A percentile compares a stretch with the other conserved stretches of the same genome.
These are phyloP conservation scores for Clarias pachynema DNA, from an alignment of 2,797 vertebrate species.

Conservation along the genomic window DNA sequence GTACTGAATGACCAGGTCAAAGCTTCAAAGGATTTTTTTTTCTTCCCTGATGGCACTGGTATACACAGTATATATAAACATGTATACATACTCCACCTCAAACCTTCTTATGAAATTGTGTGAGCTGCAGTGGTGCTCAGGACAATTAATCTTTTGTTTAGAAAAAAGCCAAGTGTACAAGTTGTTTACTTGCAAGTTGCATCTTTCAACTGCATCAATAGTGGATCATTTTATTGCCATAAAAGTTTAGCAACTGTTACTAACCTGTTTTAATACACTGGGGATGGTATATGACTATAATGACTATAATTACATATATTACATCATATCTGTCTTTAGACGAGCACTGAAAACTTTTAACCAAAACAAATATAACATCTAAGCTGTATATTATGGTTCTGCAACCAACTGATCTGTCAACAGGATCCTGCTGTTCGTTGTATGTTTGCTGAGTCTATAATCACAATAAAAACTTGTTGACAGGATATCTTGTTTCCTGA, in stretches of 20 bases:
- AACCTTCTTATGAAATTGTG: background rate
- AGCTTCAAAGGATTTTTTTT: too few species aligned
- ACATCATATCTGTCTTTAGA: background rate
- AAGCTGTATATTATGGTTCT: constrained; percentile 1
- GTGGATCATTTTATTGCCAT: background rate
- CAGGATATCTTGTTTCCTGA: constrained; percentile 57
- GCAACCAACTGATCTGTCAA: constrained; percentile 25
- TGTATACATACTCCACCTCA: too few species aligned
- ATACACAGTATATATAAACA: too few species aligned
- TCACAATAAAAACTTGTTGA: constrained; percentile 42
- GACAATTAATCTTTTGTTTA: background rate
- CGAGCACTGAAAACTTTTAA: background rate
- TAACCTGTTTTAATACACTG: background rate
- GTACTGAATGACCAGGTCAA: too few species aligned
- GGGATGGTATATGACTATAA: background rate
- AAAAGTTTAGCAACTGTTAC: background rate
- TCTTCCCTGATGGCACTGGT: too few species aligned
- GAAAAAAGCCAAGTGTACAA: background rate
- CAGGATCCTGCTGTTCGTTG: background rate
- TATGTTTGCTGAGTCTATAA: constrained; percentile 33
- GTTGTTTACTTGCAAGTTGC: background rate
- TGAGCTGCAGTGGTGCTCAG: background rate
- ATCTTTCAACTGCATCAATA: background rate
- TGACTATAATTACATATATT: background rate
- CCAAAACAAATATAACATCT: background rate